Percentiles rank a stretch among this genome's conserved stretches.
These are phyloP conservation scores for Heliconius erato DNA, from an alignment of 2,888 invertebrate genomes.

Conservation along the genomic window DNA sequence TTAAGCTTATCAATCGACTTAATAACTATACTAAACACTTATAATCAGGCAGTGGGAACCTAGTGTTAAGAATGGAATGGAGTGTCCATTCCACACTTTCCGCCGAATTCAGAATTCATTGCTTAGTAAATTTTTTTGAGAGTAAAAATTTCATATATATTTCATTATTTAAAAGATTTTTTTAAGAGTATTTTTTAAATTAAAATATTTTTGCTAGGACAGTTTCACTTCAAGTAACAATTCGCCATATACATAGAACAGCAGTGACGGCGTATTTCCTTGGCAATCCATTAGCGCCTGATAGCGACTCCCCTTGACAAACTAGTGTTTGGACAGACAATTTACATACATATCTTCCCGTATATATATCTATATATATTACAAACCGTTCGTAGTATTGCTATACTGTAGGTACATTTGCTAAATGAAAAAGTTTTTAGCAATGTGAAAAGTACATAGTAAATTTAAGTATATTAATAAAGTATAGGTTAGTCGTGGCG, in stretches of 20 bases:
- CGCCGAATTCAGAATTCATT: too few species aligned
- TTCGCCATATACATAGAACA: background rate
- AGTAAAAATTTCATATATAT: too few species aligned
- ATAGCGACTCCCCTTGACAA: constrained; percentile 29
- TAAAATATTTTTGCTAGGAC: background rate
- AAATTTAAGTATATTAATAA: too few species aligned
- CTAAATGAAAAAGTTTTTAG: background rate
- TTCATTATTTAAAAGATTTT: background rate
- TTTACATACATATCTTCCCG: constrained; percentile 26
- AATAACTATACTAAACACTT: too few species aligned
- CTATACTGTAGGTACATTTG: background rate
- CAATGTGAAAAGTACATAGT: background rate
- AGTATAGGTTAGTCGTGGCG: too few species aligned
- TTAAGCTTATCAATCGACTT: too few species aligned
- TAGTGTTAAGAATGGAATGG: too few species aligned
- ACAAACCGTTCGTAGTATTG: background rate
- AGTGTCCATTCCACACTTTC: too few species aligned
- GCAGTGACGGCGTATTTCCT: constrained; percentile 23
- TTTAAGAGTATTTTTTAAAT: background rate
- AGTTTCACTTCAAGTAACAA: background rate
- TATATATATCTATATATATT: background rate
- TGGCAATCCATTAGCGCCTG: constrained; percentile 36
- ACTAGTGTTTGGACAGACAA: constrained; percentile 3
- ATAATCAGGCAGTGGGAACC: too few species aligned
- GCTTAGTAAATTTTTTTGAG: too few species aligned